These are phyloP conservation scores for Diarsia brunnea DNA, from an alignment of 2,888 invertebrate species.

Conservation along the genomic window DNA sequence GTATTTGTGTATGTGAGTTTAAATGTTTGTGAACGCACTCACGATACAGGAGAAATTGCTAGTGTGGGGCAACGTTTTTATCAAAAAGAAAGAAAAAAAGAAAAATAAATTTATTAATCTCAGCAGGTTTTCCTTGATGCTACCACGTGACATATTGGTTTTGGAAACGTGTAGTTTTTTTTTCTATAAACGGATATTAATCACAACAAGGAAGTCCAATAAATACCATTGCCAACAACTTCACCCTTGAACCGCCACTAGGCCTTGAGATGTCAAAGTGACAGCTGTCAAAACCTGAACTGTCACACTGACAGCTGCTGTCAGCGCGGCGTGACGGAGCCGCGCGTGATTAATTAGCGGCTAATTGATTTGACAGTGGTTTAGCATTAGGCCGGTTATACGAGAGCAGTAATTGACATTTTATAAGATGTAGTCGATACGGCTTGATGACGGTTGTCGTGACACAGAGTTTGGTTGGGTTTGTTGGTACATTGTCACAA, in stretches of 20 bases:
- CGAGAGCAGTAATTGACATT: constrained; percentile 62
- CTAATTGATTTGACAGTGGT: constrained; percentile 81
- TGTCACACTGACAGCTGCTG: constrained; percentile 81
- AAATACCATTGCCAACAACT: constrained; percentile 54
- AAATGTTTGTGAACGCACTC: too few species aligned
- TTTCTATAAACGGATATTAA: constrained; percentile 5
- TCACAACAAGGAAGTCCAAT: constrained; percentile 61
- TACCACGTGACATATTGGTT: background rate
- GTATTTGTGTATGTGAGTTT: too few species aligned
- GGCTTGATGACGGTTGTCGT: constrained; percentile 55
- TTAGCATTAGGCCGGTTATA: constrained; percentile 65
- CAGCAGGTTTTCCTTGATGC: too few species aligned
- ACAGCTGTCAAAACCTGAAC: constrained; percentile 81
- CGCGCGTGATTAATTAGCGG: constrained; percentile 76
- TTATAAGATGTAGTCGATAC: constrained; percentile 59
- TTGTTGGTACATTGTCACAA: constrained; percentile 16
- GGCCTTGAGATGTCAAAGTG: constrained; percentile 83
- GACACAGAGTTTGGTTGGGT: constrained; percentile 16
- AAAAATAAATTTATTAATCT: too few species aligned
- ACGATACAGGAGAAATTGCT: too few species aligned
- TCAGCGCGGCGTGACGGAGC: constrained; percentile 78
- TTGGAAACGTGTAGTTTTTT: background rate
- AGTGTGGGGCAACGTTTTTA: too few species aligned
- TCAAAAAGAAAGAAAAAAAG: too few species aligned
- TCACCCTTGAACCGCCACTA: constrained; percentile 72